Evolutionary conservation across 2,113 vertebrate genomes (phyloP).

Genomic region (Paedocypris sp.): DNA sequence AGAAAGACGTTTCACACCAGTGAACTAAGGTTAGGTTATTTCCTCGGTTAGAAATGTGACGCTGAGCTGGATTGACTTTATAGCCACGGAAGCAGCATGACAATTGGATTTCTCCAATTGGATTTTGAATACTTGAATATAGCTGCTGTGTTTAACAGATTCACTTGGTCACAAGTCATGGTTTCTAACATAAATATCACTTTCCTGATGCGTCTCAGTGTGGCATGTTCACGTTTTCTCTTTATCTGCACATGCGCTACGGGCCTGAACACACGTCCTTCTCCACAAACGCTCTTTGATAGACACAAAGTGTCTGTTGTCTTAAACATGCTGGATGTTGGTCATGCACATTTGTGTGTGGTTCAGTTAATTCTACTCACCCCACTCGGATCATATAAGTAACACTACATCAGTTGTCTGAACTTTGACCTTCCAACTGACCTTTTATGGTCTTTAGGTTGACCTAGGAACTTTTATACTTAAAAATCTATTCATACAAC

Average conservation of each 20-base stretch:
- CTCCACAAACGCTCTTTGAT: background rate
- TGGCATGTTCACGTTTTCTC: background rate
- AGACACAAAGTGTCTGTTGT: slow-evolving; percentile 23
- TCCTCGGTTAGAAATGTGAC: too few relatives aligned
- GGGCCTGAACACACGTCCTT: background rate
- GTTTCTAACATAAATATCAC: background rate
- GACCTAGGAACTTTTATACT: background rate
- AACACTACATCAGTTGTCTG: background rate
- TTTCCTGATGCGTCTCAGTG: background rate
- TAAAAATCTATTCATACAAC: background rate
- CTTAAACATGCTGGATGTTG: background rate
- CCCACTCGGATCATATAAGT: background rate
- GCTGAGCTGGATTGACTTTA: too few relatives aligned
- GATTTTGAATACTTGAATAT: too few relatives aligned
- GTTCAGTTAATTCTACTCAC: background rate
- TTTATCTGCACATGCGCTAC: background rate
- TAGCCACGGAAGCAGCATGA: too few relatives aligned
- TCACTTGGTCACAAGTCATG: background rate
- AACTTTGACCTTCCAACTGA: background rate
- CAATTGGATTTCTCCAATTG: too few relatives aligned
- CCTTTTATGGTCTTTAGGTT: background rate
- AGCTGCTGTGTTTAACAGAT: too few relatives aligned
- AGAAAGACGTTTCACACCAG: too few relatives aligned
- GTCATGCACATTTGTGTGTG: background rate
- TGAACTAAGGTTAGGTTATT: too few relatives aligned